Percentiles rank a stretch among this genome's conserved stretches.
Conservation (phyloP, 2,797 vertebrate genomes). For the Pseudochirops corinnae region DNA sequence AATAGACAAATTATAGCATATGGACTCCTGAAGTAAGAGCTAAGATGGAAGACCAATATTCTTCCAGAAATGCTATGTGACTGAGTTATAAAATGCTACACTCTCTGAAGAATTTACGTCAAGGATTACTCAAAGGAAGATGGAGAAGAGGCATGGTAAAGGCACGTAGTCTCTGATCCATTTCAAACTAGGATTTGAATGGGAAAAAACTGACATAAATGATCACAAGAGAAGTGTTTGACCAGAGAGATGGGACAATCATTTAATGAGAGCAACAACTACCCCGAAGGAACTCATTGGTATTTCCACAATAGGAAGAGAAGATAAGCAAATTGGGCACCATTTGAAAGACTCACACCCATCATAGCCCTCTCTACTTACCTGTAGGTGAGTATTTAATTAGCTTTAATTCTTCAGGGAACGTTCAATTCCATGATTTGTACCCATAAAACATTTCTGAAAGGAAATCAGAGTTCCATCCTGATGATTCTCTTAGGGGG, state of each 20-base stretch:
- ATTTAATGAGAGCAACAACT: not conserved
- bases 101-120: not conserved
- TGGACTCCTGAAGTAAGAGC: not conserved
- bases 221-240: not conserved
- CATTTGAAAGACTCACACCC: not conserved
- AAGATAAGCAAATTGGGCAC: not conserved
- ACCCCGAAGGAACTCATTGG: too few species aligned
- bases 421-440: not conserved
- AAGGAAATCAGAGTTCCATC: not conserved
- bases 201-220: not conserved
- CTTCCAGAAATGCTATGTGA: not conserved
- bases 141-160: not conserved
- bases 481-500: not conserved
- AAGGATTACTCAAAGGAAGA: not conserved
- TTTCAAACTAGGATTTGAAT: not conserved
- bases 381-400: not conserved
- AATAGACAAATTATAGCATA: not conserved
- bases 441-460: not conserved
- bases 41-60: not conserved
- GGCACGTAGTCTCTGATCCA: not conserved
- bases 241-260: not conserved
- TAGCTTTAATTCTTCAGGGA: not conserved
- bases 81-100: not conserved
- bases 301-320: not conserved
- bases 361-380: not conserved